Conservation (phyloP, 2,797 vertebrate genomes). For the Hoplostethus mediterraneus region DNA sequence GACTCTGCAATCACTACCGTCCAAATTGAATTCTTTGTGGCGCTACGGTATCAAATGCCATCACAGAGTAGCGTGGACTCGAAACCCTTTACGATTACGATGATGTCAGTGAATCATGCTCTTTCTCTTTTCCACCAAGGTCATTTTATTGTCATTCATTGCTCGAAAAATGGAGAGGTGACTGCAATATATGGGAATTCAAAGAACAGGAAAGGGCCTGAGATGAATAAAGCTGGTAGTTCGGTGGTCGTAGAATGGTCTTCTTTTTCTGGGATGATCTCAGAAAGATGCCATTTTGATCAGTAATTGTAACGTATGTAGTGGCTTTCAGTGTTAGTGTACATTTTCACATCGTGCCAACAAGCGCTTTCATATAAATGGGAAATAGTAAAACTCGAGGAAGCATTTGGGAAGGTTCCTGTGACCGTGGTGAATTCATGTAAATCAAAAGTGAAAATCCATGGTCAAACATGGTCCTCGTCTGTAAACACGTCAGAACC, state of each 20-base stretch:
- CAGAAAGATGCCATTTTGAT: conserved; percentile 27
- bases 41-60: conserved; percentile 14
- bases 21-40: conserved; percentile 26
- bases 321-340: conserved; percentile 13
- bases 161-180: conserved; percentile 30
- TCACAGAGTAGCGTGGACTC: conserved; percentile 19
- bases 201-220: conserved; percentile 30
- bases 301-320: conserved; percentile 28
- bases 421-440: conserved; percentile 25
- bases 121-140: conserved; percentile 79
- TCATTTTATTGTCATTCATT: conserved; percentile 78
- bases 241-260: conserved; percentile 20
- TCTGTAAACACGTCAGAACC: conserved; percentile 60
- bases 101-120: conserved; percentile 60
- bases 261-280: conserved; percentile 24
- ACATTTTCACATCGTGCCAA: conserved; percentile 7
- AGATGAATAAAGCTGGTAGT: conserved; percentile 21
- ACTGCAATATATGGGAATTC: conserved; percentile 42
- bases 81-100: conserved; percentile 33
- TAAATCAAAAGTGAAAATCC: conserved; percentile 52
- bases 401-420: conserved; percentile 16
- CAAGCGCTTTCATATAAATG: conserved; percentile 18
- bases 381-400: not conserved
- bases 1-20: conserved; percentile 44
- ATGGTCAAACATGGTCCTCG: conserved; percentile 42